phyloP scores from a whole-genome alignment of 2,888 invertebrate species.

The Apodemia duryi region DNA sequence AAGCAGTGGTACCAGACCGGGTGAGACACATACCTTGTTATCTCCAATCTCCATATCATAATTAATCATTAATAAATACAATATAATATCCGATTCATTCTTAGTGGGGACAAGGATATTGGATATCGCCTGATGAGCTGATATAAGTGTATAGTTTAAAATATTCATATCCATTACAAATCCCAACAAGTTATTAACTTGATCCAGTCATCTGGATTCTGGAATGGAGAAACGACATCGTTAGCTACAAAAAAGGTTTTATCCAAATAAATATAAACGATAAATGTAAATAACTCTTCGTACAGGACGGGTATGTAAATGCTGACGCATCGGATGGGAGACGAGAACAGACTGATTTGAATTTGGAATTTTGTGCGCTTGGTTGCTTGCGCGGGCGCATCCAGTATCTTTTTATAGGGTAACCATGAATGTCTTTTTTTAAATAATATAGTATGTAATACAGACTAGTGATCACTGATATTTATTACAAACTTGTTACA shows the following conservation, averaged over 20 bases:
- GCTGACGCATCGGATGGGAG: slow-evolving; percentile 48
- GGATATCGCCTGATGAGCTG: no score
- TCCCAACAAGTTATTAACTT: slow-evolving; percentile 22
- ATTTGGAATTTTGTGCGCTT: slow-evolving; percentile 56
- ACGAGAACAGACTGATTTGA: slow-evolving; percentile 70
- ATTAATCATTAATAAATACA: no score
- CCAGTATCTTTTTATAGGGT: slow-evolving; percentile 59
- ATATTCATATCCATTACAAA: slow-evolving; percentile 16
- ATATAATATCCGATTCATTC: no score
- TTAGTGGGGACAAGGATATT: no score
- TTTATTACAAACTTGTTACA: no score
- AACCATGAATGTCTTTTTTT: slow-evolving; percentile 31
- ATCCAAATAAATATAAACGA: slow-evolving; percentile 45
- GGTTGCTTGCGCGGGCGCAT: slow-evolving; percentile 57
- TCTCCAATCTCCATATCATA: no score
- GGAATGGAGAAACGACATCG: slow-evolving; percentile 43
- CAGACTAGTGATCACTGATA: no score
- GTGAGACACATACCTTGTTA: no score
- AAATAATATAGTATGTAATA: slow-evolving; percentile 16
- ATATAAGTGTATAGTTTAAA: background rate
- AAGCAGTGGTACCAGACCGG: no score
- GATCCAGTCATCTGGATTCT: slow-evolving; percentile 18
- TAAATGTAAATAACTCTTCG: slow-evolving; percentile 49
- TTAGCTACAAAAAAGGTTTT: slow-evolving; percentile 59
- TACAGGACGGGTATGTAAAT: slow-evolving; percentile 69